These are phyloP conservation scores for Wiebesia pumilae DNA, from an alignment of 1,140 invertebrate genomes.

Conservation along the genomic window DNA sequence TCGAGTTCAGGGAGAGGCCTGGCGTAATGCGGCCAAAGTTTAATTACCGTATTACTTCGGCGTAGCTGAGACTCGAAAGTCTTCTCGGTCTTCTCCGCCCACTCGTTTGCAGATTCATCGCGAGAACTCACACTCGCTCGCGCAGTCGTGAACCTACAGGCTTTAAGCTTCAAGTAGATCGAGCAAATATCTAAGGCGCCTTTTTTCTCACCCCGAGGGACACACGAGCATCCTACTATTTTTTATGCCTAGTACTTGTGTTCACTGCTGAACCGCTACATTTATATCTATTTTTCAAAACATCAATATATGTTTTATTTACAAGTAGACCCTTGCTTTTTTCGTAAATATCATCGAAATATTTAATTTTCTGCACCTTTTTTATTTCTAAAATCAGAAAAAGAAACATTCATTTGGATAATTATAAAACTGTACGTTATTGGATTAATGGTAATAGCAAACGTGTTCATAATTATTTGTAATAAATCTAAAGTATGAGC, in stretches of 20 bases:
- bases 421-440: neutral
- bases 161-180: neutral
- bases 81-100: constrained; percentile 57
- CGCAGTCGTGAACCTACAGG: too few species aligned
- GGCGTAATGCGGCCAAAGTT: constrained; percentile 72
- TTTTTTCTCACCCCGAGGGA: neutral
- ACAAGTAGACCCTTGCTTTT: neutral
- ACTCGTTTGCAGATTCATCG: constrained; percentile 58
- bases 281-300: neutral
- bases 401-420: constrained; percentile 1
- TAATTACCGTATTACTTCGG: constrained; percentile 72
- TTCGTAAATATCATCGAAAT: too few species aligned
- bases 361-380: neutral
- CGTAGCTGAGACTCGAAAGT: constrained; percentile 47
- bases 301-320: neutral
- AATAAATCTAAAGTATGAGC: neutral
- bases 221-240: neutral
- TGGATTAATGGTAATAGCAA: neutral
- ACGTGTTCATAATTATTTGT: neutral
- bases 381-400: neutral
- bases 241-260: neutral
- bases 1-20: constrained; percentile 15
- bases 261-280: neutral
- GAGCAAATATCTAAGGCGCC: constrained; percentile 5
- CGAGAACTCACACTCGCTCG: neutral